These are phyloP conservation scores for Autographa pulchrina DNA, from an alignment of 2,888 invertebrate genomes.

Conservation along the genomic window DNA sequence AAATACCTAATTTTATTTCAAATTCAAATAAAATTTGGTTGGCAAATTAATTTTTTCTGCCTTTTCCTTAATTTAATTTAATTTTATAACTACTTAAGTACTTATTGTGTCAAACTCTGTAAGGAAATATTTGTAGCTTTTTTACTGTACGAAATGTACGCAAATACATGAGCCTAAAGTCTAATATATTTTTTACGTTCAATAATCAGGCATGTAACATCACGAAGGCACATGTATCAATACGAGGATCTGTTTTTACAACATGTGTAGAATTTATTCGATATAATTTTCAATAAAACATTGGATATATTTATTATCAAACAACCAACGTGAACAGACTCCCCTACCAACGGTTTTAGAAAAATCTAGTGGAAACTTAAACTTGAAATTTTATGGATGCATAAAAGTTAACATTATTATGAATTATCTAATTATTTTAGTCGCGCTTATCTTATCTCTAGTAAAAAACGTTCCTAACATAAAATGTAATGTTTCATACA, in stretches of 20 bases:
- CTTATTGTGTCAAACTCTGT: not conserved
- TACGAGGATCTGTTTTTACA: conserved; percentile 50
- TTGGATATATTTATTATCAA: conserved; percentile 62
- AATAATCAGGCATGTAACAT: conserved; percentile 51
- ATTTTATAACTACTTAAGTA: not conserved
- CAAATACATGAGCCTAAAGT: conserved; percentile 26
- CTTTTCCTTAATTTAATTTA: not conserved
- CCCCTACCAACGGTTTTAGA: conserved; percentile 49
- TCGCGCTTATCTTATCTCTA: too few species aligned
- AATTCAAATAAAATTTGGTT: not conserved
- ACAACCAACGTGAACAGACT: conserved; percentile 50
- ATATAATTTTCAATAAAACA: conserved; percentile 70
- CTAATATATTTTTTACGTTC: conserved; percentile 35
- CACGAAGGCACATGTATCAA: conserved; percentile 42
- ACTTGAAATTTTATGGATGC: too few species aligned
- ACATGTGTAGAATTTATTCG: conserved; percentile 59
- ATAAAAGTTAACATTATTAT: too few species aligned
- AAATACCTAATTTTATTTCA: not conserved
- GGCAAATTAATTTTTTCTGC: not conserved
- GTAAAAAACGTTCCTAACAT: too few species aligned
- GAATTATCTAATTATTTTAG: too few species aligned
- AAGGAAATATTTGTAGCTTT: not conserved
- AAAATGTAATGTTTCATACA: too few species aligned
- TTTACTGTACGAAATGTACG: conserved; percentile 16
- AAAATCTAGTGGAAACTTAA: not conserved